These are phyloP conservation scores for Heterohyrax brucei DNA, from an alignment of 2,797 vertebrate genomes.

Conservation along the genomic window DNA sequence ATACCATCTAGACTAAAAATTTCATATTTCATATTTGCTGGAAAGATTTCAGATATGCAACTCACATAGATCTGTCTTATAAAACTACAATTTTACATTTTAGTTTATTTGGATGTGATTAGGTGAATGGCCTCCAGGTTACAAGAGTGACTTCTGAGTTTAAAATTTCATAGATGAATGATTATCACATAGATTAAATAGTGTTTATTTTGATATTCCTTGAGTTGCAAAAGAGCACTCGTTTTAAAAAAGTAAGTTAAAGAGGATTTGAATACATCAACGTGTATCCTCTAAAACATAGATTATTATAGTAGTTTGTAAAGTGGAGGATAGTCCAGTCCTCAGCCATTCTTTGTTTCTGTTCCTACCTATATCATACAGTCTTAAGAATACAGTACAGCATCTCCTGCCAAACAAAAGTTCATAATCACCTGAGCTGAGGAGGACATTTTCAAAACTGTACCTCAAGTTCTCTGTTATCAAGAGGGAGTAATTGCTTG, in stretches of 20 bases:
- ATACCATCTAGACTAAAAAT: too few species aligned
- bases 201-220: not conserved
- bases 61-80: not conserved
- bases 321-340: fast-evolving
- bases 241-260: not conserved
- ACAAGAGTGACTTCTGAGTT: not conserved
- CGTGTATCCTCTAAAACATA: fast-evolving
- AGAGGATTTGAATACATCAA: fast-evolving
- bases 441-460: not conserved
- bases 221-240: fast-evolving
- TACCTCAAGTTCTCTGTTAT: not conserved
- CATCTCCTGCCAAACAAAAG: not conserved
- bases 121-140: fast-evolving
- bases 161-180: not conserved
- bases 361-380: not conserved
- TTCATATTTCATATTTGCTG: not conserved
- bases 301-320: fast-evolving
- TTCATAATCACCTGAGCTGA: too few species aligned
- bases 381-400: not conserved
- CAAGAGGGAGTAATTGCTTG: fast-evolving
- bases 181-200: not conserved
- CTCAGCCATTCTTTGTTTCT: not conserved
- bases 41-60: not conserved
- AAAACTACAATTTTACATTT: not conserved
- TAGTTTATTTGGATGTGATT: not conserved